These are phyloP conservation scores for Xestia xanthographa DNA, from an alignment of 2,888 invertebrate species.

Conservation along the genomic window DNA sequence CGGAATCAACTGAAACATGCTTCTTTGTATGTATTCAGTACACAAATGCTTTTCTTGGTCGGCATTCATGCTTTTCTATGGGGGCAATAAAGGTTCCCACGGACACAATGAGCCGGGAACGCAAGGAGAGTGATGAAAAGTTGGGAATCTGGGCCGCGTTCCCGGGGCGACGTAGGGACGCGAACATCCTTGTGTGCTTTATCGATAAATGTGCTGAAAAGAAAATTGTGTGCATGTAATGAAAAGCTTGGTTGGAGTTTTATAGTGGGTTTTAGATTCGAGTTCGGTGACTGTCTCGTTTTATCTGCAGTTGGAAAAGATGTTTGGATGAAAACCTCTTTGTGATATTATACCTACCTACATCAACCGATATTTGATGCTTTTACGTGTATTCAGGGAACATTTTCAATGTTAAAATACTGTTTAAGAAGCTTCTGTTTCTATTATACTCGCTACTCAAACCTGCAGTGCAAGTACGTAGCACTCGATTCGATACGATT, in stretches of 20 bases:
- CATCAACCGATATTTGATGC: neutral
- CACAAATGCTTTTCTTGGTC: constrained; percentile 90
- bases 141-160: constrained; percentile 89
- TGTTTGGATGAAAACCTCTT: neutral
- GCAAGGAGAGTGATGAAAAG: constrained; percentile 89
- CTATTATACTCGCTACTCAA: neutral
- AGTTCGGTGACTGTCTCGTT: constrained; percentile 10
- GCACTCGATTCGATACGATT: no score
- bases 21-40: constrained; percentile 87
- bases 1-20: constrained; percentile 74
- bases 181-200: constrained; percentile 56
- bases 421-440: neutral
- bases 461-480: no score
- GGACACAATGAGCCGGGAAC: constrained; percentile 88
- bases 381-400: no score
- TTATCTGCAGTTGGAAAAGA: neutral
- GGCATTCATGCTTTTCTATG: constrained; percentile 89
- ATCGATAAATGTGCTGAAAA: constrained; percentile 69
- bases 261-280: constrained; percentile 18
- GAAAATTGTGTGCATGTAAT: constrained; percentile 42
- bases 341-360: neutral
- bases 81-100: constrained; percentile 90
- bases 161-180: constrained; percentile 83
- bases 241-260: constrained; percentile 21
- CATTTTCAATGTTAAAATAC: no score